A percentile compares a stretch with the other conserved stretches of the same genome.
Evolutionary conservation across 2,888 invertebrate species (phyloP).

Genomic region (Toxonevra muliebris): DNA sequence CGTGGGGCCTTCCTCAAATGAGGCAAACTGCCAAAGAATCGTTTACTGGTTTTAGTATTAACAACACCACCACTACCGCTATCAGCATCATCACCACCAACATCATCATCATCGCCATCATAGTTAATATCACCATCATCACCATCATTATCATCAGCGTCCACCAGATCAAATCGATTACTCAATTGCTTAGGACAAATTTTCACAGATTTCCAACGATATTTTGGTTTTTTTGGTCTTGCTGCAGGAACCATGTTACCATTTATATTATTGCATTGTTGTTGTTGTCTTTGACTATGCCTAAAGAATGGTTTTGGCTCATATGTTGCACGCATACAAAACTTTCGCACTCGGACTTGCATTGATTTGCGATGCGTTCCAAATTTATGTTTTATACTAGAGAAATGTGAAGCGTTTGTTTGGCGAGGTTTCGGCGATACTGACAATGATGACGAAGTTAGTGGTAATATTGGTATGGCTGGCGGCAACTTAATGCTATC

Average conservation of each 20-base stretch:
- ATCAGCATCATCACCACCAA: conserved; percentile 9
- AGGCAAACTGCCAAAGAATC: conserved; percentile 48
- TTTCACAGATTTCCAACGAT: conserved; percentile 39
- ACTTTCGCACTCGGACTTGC: conserved; percentile 50
- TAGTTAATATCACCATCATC: conserved; percentile 2
- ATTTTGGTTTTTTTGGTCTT: conserved; percentile 24
- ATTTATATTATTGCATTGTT: neutral
- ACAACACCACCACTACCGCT: neutral
- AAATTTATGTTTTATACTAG: conserved; percentile 49
- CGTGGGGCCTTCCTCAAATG: conserved; percentile 38
- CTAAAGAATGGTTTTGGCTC: conserved; percentile 35
- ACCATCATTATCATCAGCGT: conserved; percentile 1
- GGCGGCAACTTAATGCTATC: conserved; percentile 27
- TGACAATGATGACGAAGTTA: conserved; percentile 9
- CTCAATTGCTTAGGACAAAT: conserved; percentile 30
- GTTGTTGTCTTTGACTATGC: conserved; percentile 9
- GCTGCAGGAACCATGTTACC: neutral
- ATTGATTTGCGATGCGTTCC: conserved; percentile 53
- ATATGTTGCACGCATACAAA: conserved; percentile 42
- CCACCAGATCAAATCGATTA: neutral
- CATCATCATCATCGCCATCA: neutral
- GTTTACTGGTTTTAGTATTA: neutral
- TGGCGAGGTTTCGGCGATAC: conserved; percentile 9
- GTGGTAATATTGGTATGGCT: too few relatives aligned
- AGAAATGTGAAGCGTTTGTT: conserved; percentile 44